Evolutionary conservation across 2,113 vertebrate genomes (phyloP), one percentile per base, ranked within the genome.

Genomic region (Cyanoderma ruficeps): DNA sequence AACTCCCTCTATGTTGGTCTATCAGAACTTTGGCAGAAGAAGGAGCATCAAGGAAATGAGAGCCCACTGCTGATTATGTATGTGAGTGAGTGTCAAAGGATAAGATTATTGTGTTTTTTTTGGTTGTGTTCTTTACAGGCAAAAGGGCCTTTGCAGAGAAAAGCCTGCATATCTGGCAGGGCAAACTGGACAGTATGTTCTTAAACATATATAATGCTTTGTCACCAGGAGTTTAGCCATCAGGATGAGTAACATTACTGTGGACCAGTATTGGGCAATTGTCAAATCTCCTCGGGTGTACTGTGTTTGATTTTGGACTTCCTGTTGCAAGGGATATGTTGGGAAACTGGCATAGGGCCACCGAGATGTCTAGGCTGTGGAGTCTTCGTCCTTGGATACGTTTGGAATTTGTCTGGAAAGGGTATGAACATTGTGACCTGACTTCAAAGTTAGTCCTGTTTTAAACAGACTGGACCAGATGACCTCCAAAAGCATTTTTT

Each of bases 401-500:
- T 59, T 89, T 77, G 56, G 78, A 90, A 72, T 76, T 65, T 76
- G 31, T 79, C 25, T 69, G 28, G 20, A 92, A 83, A 76, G 49
- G n/a, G 22, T 33, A 79, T 53, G n/a, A 90, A 33, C 49, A 61
- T 10, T 53, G 44, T 72, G 74, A 82, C n/a, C 53, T n/a, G 74
- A 64, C 74, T 85, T 92, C 67, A 69, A 76, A 92, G 39, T 42
- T 25, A 91, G 49, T 12, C 49, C 28, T 64, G 22, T 91, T 90
- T 85, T 0, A 3, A 85, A 53, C n/a, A 65, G 50, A 46, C 17
- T 78, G n/a, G 52, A 84, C 37, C 49, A 76, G 46, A 50, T 4
- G 25, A 76, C 23, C 12, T 75, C 52, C n/a, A 55, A 60, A 0
- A 4, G 31, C 13, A 50, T 42, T 86, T 88, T 88, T 67, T 89